These are phyloP conservation scores for Fukomys damarensis DNA, from an alignment of 2,113 vertebrate species.

Conservation along the genomic window DNA sequence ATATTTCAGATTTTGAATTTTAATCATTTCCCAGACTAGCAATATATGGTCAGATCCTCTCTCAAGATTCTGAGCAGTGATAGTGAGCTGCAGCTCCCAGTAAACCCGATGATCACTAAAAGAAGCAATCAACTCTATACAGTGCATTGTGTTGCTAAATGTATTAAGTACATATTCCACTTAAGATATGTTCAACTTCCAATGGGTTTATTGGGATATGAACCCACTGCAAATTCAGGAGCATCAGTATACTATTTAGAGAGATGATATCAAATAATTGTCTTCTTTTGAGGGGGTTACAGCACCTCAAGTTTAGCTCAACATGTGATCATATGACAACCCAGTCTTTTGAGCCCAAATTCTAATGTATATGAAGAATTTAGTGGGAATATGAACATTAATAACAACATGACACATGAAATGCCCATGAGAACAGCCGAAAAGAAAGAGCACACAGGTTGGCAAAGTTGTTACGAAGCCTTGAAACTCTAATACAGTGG, in stretches of 20 bases:
- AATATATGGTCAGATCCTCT: neutral
- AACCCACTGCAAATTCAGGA: neutral
- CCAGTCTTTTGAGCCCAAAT: neutral
- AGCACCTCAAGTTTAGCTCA: neutral
- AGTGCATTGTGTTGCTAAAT: neutral
- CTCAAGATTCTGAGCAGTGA: neutral
- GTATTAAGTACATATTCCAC: neutral
- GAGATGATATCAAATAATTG: neutral
- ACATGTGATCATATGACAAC: neutral
- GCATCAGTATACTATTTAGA: neutral
- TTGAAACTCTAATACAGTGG: neutral
- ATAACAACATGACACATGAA: neutral
- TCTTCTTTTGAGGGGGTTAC: neutral
- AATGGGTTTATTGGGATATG: neutral
- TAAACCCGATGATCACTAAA: neutral
- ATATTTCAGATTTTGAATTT: neutral
- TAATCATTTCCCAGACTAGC: neutral
- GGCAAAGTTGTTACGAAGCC: neutral
- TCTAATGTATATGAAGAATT: neutral
- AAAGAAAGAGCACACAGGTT: neutral
- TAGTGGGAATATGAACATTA: neutral
- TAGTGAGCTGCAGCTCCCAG: neutral
- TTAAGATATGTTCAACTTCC: neutral
- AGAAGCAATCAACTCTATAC: neutral
- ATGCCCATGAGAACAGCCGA: neutral